These are phyloP conservation scores for Callipepla californica DNA, from an alignment of 2,113 vertebrate genomes.

Conservation along the genomic window DNA sequence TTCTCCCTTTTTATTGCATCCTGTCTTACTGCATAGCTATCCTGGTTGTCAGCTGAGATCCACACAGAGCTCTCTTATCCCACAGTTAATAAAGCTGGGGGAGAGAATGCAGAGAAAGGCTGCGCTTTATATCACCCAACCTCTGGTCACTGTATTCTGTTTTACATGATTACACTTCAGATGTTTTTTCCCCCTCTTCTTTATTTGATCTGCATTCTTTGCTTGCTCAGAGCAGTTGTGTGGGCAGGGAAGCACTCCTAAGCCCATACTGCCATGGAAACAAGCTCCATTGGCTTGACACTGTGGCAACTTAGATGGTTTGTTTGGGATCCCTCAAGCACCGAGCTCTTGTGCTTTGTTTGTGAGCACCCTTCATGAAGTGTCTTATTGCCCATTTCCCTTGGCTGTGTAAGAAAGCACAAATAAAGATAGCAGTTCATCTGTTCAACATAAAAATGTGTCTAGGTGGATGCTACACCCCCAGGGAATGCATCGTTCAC, in stretches of 20 bases:
- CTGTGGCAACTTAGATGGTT: neutral
- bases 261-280: neutral
- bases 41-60: neutral
- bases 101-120: neutral
- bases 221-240: neutral
- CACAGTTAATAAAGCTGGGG: neutral
- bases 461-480: neutral
- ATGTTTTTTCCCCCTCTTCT: too few species aligned
- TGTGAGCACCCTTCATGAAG: neutral
- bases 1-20: neutral
- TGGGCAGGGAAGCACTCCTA: neutral
- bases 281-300: neutral
- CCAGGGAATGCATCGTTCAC: neutral
- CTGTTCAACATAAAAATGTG: neutral
- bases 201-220: neutral
- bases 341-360: neutral
- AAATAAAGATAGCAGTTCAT: neutral
- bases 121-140: neutral
- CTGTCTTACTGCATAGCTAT: neutral
- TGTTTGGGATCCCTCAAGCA: neutral
- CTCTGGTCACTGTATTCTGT: neutral
- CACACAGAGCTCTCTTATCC: neutral
- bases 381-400: neutral
- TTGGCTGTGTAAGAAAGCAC: neutral
- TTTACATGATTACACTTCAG: neutral